Conservation (phyloP, 2,113 vertebrate species). For the Hippolais icterina region DNA sequence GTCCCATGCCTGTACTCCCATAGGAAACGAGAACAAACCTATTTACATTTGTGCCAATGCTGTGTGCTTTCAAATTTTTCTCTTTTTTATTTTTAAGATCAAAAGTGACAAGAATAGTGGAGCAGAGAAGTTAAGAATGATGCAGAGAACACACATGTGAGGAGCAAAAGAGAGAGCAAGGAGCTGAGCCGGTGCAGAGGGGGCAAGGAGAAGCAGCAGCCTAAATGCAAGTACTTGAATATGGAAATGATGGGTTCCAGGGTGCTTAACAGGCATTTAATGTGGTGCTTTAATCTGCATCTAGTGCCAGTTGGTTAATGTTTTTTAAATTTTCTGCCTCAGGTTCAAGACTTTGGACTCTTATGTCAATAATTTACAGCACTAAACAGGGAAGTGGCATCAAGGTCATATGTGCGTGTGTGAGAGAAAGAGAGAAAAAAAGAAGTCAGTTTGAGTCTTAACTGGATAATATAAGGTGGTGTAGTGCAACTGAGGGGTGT, state of each 20-base stretch:
- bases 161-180: conserved; percentile 43
- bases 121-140: conserved; percentile 36
- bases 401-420: background rate
- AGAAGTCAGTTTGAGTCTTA: background rate
- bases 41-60: conserved; percentile 44
- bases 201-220: conserved; percentile 8
- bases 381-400: conserved; percentile 26
- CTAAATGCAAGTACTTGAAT: conserved; percentile 58
- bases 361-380: conserved; percentile 55
- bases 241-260: background rate
- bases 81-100: conserved; percentile 21
- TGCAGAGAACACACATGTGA: conserved; percentile 55
- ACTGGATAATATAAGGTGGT: background rate
- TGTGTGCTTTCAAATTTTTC: conserved; percentile 17
- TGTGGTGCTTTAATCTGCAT: background rate
- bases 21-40: conserved; percentile 46
- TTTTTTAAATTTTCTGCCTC: conserved; percentile 30
- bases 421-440: background rate
- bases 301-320: background rate
- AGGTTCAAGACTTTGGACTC: conserved; percentile 48
- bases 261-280: background rate
- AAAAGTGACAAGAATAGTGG: conserved; percentile 29
- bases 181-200: background rate
- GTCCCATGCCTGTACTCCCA: conserved; percentile 34
- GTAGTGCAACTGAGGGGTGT: background rate